Base-by-base conservation (phyloP, 2,888 invertebrate genomes). In the Chloroclystis v-ata region DNA sequence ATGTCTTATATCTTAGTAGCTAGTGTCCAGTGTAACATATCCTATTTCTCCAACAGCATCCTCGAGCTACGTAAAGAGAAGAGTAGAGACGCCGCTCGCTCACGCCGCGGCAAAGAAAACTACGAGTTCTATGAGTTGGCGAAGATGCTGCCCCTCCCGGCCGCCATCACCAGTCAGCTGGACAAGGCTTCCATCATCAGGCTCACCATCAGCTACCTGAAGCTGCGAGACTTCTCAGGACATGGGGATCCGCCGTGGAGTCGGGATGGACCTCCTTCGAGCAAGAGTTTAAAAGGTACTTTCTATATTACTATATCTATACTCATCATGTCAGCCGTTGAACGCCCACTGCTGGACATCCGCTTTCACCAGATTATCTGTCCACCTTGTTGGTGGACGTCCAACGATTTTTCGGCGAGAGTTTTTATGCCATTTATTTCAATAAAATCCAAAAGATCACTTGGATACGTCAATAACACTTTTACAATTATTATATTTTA, bases 221-320 rank as follows among this genome's bases (percentile, higher is more conserved):
- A 96, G 88, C 90, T 97, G 75, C 90, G 96, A 62, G 97, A 98
- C 85, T 98, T 98, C 88, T 97, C 97, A 50, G 93, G 95, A 5
- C 97, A 97, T 78, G 98, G 98, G 0, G 97, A 98, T 72, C 98
- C 98, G 12, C 97, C 97, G 80, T 98, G 98, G 98, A 95, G 92
- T 67, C 86, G 96, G 32, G 96, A 96, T 65, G 90, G 91, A 11
- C 93, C 94, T 39, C 92, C 93, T 37, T 91, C 92, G 51, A 94
- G 92, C 80, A 95, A 95, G 85, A 90, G 91, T 39, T 89, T 95
- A 59, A 96, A 96, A 93, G 93, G 95, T 95, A 81, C 40, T 87
- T n/a, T n/a, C n/a, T n/a, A n/a, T n/a, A n/a, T n/a, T n/a, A n/a
- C n/a, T n/a, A n/a, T n/a, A n/a, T n/a, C n/a, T n/a, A n/a, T n/a